phyloP scores from a whole-genome alignment of 2,113 vertebrate genomes.

The Hippocampus comes region DNA sequence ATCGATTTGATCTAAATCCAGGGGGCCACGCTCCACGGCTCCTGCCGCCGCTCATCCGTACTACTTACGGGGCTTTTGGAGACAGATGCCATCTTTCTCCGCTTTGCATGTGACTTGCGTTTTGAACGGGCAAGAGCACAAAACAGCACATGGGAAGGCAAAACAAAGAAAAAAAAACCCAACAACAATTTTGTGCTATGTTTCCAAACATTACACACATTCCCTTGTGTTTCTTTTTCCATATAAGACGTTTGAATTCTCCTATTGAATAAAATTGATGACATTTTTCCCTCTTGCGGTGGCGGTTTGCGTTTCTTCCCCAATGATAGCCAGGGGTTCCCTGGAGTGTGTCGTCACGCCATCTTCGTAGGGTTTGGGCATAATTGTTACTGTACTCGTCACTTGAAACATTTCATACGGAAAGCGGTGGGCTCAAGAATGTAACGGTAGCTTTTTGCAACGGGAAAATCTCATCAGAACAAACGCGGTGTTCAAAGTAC shows the following conservation, averaged over 20 bases:
- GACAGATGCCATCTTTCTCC: slow-evolving; percentile 44
- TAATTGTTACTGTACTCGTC: too few relatives aligned
- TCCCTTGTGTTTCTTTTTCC: too few relatives aligned
- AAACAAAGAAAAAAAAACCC: background rate
- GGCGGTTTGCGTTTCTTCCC: too few relatives aligned
- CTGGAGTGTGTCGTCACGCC: too few relatives aligned
- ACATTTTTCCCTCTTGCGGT: too few relatives aligned
- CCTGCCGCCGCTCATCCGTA: slow-evolving; percentile 36
- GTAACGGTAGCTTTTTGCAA: background rate
- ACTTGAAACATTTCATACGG: too few relatives aligned
- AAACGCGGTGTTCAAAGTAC: background rate
- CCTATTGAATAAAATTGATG: too few relatives aligned
- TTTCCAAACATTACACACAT: background rate
- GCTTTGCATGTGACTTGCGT: slow-evolving; percentile 39
- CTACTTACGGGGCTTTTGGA: slow-evolving; percentile 26
- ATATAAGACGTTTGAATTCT: too few relatives aligned
- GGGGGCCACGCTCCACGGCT: slow-evolving; percentile 56
- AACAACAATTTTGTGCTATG: background rate
- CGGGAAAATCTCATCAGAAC: background rate
- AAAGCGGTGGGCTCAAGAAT: too few relatives aligned
- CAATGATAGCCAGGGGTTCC: too few relatives aligned
- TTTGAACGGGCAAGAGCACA: slow-evolving; percentile 27
- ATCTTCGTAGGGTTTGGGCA: too few relatives aligned
- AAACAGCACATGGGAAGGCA: background rate
- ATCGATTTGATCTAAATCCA: slow-evolving; percentile 72